Percentiles rank a stretch among this genome's conserved stretches.
These are phyloP conservation scores for Patella ulyssiponensis DNA, from an alignment of 2,888 invertebrate species.

Conservation along the genomic window DNA sequence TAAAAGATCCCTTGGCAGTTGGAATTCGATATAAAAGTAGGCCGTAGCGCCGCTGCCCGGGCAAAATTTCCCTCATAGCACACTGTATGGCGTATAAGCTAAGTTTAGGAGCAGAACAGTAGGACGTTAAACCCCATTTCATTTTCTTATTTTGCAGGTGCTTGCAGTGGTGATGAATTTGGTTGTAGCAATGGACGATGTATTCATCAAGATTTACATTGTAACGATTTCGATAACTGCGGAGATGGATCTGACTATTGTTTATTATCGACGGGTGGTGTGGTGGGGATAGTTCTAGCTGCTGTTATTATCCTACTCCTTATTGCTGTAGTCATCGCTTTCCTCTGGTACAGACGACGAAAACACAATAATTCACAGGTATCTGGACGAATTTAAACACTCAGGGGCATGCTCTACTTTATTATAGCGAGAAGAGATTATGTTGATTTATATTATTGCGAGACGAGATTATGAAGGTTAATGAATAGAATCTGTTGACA, in stretches of 20 bases:
- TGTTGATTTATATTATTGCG: too few relatives aligned
- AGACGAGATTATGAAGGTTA: too few relatives aligned
- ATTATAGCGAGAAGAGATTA: too few relatives aligned
- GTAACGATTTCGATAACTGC: conserved; percentile 43
- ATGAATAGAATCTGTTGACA: too few relatives aligned
- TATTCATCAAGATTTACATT: conserved; percentile 34
- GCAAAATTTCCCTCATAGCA: too few relatives aligned
- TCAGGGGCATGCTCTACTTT: too few relatives aligned
- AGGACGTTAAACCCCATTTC: too few relatives aligned
- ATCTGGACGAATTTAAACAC: conserved; percentile 24
- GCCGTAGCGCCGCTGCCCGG: too few relatives aligned
- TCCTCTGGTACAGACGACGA: conserved; percentile 29
- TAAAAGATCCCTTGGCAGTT: too few relatives aligned
- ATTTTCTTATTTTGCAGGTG: conserved; percentile 21
- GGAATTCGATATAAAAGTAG: too few relatives aligned
- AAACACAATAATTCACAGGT: conserved; percentile 37
- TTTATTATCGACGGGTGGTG: conserved; percentile 23
- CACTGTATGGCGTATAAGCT: too few relatives aligned
- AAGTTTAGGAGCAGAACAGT: too few relatives aligned
- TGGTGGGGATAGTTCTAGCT: conserved; percentile 35
- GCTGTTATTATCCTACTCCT: conserved; percentile 28
- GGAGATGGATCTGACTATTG: conserved; percentile 43
- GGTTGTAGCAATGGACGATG: conserved; percentile 39
- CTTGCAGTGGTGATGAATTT: conserved; percentile 34
- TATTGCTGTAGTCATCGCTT: conserved; percentile 31